Evolutionary conservation across 2,113 vertebrate genomes (phyloP).

Genomic region (Sarotherodon lohbergeri): DNA sequence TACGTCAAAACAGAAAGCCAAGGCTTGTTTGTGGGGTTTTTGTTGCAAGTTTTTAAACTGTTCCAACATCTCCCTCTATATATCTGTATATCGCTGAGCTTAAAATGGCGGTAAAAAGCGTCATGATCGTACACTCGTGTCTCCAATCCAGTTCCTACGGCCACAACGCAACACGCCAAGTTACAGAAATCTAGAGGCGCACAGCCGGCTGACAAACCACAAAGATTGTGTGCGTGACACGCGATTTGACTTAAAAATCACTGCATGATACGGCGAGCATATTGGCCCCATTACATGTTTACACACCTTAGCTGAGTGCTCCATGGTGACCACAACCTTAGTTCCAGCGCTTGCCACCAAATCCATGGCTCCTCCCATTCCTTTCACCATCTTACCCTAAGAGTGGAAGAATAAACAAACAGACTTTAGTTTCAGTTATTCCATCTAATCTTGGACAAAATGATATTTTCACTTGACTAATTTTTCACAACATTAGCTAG

Average conservation of each 20-base stretch:
- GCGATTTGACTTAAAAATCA: background rate
- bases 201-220: background rate
- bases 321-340: slow-evolving; percentile 98
- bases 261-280: background rate
- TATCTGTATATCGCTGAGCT: background rate
- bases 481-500: background rate
- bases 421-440: background rate
- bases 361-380: slow-evolving; percentile 99
- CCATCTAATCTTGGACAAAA: background rate
- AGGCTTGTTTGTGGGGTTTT: background rate
- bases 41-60: background rate
- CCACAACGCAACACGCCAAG: background rate
- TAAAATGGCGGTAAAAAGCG: background rate
- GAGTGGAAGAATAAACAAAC: background rate
- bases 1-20: background rate
- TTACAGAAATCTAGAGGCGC: background rate
- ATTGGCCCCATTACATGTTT: background rate
- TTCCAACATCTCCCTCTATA: background rate
- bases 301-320: slow-evolving; percentile 93
- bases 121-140: background rate
- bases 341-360: slow-evolving; percentile 91
- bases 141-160: background rate
- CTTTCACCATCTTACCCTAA: slow-evolving; percentile 98
- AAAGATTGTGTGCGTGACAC: background rate
- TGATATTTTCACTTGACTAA: background rate